A percentile compares a stretch with the other conserved stretches of the same genome.
phyloP scores from a whole-genome alignment of 1,140 invertebrate species.

The Proales similis region DNA sequence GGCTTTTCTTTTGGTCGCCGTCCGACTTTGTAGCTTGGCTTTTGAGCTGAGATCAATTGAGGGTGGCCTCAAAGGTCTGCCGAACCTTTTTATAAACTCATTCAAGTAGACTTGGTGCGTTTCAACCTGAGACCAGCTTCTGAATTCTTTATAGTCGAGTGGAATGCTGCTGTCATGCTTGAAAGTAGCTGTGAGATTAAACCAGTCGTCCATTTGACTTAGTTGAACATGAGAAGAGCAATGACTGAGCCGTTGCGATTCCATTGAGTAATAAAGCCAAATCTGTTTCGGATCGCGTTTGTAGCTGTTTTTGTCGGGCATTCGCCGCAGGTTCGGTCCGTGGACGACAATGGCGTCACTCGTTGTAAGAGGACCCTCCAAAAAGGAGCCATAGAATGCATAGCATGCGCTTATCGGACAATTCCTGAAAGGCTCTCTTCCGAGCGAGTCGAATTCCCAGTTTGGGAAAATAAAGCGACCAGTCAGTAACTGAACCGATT shows the following conservation, averaged over 20 bases:
- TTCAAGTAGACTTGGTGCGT: background rate
- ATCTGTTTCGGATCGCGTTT: constrained; percentile 22
- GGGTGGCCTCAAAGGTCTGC: background rate
- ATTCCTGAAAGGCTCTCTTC: constrained; percentile 3
- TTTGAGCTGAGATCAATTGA: constrained; percentile 5
- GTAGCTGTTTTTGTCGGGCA: background rate
- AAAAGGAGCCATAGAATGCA: background rate
- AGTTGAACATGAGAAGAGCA: constrained; percentile 15
- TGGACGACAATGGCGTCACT: constrained; percentile 22
- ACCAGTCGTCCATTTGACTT: constrained; percentile 24
- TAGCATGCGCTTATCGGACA: constrained; percentile 16
- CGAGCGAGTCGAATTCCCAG: constrained; percentile 9
- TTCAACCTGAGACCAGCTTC: background rate
- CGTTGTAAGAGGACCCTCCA: background rate
- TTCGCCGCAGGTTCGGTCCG: constrained; percentile 24
- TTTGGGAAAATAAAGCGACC: constrained; percentile 13
- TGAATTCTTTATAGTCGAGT: constrained; percentile 20
- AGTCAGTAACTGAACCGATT: constrained; percentile 21
- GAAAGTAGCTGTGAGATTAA: constrained; percentile 35
- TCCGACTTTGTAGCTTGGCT: too few relatives aligned
- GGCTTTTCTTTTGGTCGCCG: too few relatives aligned
- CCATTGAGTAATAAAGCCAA: constrained; percentile 28
- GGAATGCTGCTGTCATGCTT: constrained; percentile 5
- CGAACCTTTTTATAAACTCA: background rate
- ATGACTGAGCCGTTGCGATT: background rate